These are phyloP conservation scores for Mactromeris polynyma DNA, from an alignment of 2,888 invertebrate species.

Conservation along the genomic window DNA sequence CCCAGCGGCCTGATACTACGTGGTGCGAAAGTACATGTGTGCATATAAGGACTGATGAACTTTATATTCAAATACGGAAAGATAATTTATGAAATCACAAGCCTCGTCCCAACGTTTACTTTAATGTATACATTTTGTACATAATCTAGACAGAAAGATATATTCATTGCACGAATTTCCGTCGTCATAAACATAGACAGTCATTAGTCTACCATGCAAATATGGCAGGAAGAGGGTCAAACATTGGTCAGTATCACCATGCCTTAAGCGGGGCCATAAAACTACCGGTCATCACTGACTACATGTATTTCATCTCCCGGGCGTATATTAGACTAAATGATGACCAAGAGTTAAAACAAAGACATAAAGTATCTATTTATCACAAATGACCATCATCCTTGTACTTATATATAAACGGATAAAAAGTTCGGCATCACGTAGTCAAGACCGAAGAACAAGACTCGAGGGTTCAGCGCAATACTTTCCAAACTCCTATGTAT, in stretches of 20 bases:
- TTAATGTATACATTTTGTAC: too few species aligned
- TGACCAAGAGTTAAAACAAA: background rate
- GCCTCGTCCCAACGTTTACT: too few species aligned
- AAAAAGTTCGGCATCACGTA: background rate
- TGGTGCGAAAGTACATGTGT: too few species aligned
- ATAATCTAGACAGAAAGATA: background rate
- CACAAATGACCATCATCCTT: background rate
- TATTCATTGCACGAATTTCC: background rate
- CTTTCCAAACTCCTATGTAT: too few species aligned
- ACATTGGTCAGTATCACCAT: background rate
- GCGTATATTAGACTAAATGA: background rate
- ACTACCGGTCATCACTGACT: background rate
- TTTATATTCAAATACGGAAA: too few species aligned
- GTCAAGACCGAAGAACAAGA: background rate
- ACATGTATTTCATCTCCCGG: background rate
- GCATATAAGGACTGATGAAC: too few species aligned
- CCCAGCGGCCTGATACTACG: too few species aligned
- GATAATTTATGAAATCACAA: too few species aligned
- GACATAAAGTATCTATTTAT: slow-evolving; percentile 5
- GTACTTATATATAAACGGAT: background rate
- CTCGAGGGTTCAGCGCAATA: too few species aligned
- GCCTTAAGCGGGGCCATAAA: background rate
- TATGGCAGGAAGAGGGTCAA: background rate
- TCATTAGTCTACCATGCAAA: background rate
- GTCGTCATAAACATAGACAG: background rate